Evolutionary conservation across 2,797 vertebrate species (phyloP).

Genomic region (Pipistrellus nathusii): DNA sequence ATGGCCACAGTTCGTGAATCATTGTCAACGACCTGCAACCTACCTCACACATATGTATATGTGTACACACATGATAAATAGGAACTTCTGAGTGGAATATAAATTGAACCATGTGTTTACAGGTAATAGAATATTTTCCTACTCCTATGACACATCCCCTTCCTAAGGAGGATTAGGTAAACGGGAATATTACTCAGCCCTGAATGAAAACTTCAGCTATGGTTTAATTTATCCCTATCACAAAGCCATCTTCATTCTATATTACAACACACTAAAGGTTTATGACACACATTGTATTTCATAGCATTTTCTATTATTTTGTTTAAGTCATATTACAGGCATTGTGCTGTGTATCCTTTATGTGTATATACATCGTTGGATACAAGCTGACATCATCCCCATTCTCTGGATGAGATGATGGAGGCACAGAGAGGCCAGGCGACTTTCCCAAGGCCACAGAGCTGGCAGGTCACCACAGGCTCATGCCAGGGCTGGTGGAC

Average conservation of each 20-base stretch:
- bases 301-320: background rate
- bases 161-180: slow-evolving; percentile 42
- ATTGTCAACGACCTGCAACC: background rate
- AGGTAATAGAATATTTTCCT: background rate
- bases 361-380: background rate
- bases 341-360: background rate
- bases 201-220: background rate
- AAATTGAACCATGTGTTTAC: background rate
- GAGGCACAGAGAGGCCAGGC: background rate
- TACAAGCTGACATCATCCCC: background rate
- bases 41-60: background rate
- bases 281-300: background rate
- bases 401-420: slow-evolving; percentile 7
- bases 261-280: background rate
- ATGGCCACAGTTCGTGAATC: background rate
- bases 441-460: background rate
- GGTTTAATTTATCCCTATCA: background rate
- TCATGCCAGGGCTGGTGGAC: background rate
- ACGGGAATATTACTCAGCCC: background rate
- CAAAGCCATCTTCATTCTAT: background rate
- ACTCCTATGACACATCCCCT: background rate
- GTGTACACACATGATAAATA: background rate
- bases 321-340: background rate
- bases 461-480: background rate
- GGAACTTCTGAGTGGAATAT: background rate